phyloP scores from a whole-genome alignment of 2,797 vertebrate species.

The Podargus strigoides region DNA sequence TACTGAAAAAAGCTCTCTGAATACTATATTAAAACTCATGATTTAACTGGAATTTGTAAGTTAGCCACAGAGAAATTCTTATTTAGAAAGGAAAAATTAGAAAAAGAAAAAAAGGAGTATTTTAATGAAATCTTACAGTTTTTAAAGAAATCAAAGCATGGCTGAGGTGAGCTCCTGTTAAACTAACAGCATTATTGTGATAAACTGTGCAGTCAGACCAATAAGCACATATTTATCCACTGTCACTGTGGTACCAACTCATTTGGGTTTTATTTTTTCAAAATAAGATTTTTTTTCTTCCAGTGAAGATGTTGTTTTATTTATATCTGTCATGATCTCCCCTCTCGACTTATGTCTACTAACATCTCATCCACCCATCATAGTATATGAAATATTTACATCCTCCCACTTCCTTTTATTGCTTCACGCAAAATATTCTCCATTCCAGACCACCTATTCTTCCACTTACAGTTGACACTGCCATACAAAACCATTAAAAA shows the following conservation, averaged over 20 bases:
- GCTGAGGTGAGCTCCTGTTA: not conserved
- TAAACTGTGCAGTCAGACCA: not conserved
- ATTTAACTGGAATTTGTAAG: not conserved
- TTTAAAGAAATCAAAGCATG: constrained; percentile 5
- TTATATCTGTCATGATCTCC: not conserved
- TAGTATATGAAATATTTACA: not conserved
- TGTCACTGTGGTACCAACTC: not conserved
- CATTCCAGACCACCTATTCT: not conserved
- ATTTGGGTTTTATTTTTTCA: not conserved
- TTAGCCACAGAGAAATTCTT: not conserved
- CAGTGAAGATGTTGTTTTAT: not conserved
- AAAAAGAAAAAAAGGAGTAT: not conserved
- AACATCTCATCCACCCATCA: not conserved
- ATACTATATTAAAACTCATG: not conserved
- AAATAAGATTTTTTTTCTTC: not conserved
- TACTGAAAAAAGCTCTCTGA: not conserved
- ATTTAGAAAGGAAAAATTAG: constrained; percentile 3
- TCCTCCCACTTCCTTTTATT: not conserved
- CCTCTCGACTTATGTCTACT: not conserved
- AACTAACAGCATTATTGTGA: not conserved
- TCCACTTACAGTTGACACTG: not conserved
- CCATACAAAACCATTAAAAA: not conserved
- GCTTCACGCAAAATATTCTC: not conserved
- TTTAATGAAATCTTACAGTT: constrained; percentile 11
- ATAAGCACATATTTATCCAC: not conserved